Percentiles rank a stretch among this genome's conserved stretches.
Conservation (phyloP, 2,888 invertebrate genomes). For the Dioctria linearis region DNA sequence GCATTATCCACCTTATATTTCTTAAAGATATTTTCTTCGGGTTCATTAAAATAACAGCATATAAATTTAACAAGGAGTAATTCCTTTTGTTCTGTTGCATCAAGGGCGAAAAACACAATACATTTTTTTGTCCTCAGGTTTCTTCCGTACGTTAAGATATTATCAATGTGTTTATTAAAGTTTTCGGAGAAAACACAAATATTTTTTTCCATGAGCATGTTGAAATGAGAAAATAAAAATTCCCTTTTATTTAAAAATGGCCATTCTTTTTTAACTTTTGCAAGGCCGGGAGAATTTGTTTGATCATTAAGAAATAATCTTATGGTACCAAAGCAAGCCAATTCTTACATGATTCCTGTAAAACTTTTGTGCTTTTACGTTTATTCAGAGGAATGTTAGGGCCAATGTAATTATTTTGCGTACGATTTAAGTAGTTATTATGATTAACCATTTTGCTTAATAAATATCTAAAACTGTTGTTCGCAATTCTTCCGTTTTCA, state of each 20-base stretch:
- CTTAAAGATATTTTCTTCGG: no score
- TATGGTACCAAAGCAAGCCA: not conserved
- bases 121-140: no score
- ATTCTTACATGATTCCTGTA: not conserved
- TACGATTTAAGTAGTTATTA: not conserved
- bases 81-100: no score
- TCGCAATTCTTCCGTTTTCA: not conserved
- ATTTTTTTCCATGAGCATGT: not conserved
- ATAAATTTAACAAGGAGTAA: no score
- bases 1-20: no score
- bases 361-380: no score
- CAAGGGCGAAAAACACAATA: no score
- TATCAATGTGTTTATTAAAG: not conserved
- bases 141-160: not conserved
- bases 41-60: no score
- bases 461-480: not conserved
- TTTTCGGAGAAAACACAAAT: no score
- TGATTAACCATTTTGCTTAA: not conserved
- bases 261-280: not conserved
- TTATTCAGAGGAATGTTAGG: not conserved
- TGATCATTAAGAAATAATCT: not conserved
- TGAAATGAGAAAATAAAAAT: not conserved
- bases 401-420: not conserved
- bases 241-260: not conserved
- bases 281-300: not conserved